A percentile compares a stretch with the other conserved stretches of the same genome.
phyloP scores from a whole-genome alignment of 2,113 vertebrate species.

The Caracal caracal region DNA sequence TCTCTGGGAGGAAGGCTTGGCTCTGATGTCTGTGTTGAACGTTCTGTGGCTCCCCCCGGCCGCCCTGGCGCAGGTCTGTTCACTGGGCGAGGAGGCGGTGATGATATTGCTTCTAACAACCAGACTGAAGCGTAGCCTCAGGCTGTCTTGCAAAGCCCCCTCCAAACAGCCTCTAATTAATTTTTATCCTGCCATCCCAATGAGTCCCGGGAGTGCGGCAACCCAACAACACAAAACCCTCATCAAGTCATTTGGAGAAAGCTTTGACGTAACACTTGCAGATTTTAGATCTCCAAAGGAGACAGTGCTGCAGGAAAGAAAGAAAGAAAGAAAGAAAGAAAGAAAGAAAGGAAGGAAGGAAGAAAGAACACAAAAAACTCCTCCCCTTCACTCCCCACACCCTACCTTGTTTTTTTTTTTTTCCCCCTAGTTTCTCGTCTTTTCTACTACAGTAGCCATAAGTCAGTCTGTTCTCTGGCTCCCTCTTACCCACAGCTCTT shows the following conservation, averaged over 20 bases:
- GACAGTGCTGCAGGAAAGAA: not conserved
- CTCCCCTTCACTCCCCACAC: not conserved
- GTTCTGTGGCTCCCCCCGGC: conserved; percentile 81
- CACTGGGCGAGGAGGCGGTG: conserved; percentile 77
- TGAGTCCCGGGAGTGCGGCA: conserved; percentile 87
- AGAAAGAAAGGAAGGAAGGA: not conserved
- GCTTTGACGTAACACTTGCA: conserved; percentile 82
- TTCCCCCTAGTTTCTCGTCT: not conserved
- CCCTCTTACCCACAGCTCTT: not conserved
- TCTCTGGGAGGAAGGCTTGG: conserved; percentile 88
- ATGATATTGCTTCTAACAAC: conserved; percentile 90
- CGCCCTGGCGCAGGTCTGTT: conserved; percentile 80
- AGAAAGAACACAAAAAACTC: not conserved
- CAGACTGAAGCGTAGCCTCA: conserved; percentile 86
- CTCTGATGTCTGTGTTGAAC: conserved; percentile 87
- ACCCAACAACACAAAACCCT: conserved; percentile 85
- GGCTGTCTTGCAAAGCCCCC: conserved; percentile 89
- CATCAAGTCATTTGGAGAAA: conserved; percentile 86
- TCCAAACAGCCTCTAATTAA: conserved; percentile 91
- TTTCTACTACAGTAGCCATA: conserved; percentile 38
- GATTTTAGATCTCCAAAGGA: conserved; percentile 81
- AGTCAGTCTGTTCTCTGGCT: not conserved
- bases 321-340: not conserved
- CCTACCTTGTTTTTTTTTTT: not conserved
- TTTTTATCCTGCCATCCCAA: conserved; percentile 91